These are phyloP conservation scores for Heloderma charlesbogerti DNA, from an alignment of 2,113 vertebrate genomes.

Conservation along the genomic window DNA sequence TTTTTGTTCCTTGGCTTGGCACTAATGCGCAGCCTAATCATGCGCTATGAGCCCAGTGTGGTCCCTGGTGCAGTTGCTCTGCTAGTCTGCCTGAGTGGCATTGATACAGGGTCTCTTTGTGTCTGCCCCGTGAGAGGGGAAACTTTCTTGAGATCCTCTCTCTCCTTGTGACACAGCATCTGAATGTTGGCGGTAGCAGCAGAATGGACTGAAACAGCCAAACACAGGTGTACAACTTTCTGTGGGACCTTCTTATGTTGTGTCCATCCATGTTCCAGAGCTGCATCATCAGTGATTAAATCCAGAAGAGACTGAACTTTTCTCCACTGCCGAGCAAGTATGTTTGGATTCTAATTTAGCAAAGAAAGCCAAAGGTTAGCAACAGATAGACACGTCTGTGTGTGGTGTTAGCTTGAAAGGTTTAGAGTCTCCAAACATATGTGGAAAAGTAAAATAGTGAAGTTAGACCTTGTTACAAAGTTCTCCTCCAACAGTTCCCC, in stretches of 20 bases:
- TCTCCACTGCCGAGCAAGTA: conserved; percentile 30
- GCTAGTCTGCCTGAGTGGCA: background rate
- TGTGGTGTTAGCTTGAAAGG: background rate
- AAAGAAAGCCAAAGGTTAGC: conserved; percentile 49
- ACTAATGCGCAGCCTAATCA: background rate
- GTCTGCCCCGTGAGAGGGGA: background rate
- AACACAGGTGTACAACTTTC: no score
- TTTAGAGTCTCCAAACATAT: conserved; percentile 34
- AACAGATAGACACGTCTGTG: conserved; percentile 32
- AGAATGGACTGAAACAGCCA: background rate
- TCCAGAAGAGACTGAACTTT: background rate
- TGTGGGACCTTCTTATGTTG: background rate
- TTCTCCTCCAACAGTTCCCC: background rate
- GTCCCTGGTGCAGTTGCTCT: background rate
- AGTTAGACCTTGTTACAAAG: conserved; percentile 5
- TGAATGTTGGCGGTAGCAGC: background rate
- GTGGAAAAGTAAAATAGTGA: conserved; percentile 31
- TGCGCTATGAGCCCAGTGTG: background rate
- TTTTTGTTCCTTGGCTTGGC: background rate
- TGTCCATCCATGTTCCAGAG: background rate
- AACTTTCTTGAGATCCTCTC: no score
- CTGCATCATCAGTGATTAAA: background rate
- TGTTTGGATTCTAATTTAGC: conserved; percentile 43
- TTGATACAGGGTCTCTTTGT: background rate
- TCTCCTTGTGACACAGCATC: no score